Evolutionary conservation across 2,113 vertebrate species (phyloP).

Genomic region (Daphoenositta chrysoptera): DNA sequence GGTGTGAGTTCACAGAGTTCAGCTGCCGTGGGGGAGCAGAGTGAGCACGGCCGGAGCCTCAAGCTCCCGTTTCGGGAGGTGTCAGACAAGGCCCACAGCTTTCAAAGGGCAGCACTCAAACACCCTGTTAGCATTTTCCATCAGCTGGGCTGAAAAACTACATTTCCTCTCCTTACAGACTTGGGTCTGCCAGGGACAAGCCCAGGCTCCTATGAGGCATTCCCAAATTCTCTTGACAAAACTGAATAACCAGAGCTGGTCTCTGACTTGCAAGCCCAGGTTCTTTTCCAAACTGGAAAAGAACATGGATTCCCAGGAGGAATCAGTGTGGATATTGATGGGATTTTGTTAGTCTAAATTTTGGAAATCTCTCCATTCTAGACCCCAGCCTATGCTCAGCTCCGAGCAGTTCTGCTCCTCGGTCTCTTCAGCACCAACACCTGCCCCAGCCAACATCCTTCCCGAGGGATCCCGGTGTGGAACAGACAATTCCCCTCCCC

Average conservation of each 20-base stretch:
- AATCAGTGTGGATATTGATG: neutral
- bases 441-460: neutral
- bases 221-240: neutral
- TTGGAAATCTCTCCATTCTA: neutral
- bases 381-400: neutral
- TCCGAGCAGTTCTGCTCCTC: rapidly evolving
- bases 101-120: neutral
- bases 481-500: neutral
- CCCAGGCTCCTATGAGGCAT: neutral
- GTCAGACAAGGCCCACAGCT: neutral
- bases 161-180: neutral
- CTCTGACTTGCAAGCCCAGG: neutral
- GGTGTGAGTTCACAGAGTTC: neutral
- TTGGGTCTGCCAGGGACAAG: neutral
- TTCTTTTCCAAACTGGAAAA: neutral
- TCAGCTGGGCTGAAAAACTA: neutral
- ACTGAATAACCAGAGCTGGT: neutral
- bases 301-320: neutral
- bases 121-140: neutral
- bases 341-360: neutral
- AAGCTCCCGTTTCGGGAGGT: neutral
- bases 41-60: neutral
- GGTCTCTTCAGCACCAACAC: neutral
- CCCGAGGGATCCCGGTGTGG: neutral
- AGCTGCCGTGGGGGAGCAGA: neutral